phyloP scores from a whole-genome alignment of 2,797 vertebrate species.

The Hapalemur alaotrensis region DNA sequence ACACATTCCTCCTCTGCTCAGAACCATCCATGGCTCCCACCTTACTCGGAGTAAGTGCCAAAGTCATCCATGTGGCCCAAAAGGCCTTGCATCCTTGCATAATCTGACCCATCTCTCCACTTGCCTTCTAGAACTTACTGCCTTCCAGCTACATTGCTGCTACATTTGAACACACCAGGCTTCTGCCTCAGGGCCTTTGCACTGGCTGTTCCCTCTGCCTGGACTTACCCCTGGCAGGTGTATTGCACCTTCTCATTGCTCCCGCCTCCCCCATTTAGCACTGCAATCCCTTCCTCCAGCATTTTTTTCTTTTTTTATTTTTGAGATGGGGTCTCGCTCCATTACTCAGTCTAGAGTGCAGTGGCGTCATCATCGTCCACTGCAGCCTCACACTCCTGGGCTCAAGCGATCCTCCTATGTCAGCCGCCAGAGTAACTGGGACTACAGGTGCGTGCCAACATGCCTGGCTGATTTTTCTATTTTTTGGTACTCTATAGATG shows the following conservation, averaged over 20 bases:
- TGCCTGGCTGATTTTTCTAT: not conserved
- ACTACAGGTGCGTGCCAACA: not conserved
- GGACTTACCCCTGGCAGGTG: not conserved
- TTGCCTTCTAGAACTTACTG: not conserved
- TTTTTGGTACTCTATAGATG: too few species aligned
- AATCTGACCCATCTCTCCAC: not conserved
- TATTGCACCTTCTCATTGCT: not conserved
- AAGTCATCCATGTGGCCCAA: not conserved
- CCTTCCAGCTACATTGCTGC: not conserved
- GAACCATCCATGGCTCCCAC: not conserved
- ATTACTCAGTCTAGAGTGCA: not conserved
- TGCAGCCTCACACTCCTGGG: not conserved
- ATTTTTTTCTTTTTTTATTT: not conserved
- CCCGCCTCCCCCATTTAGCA: not conserved
- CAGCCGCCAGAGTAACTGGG: not conserved
- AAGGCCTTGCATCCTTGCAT: too few species aligned
- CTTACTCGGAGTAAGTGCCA: not conserved
- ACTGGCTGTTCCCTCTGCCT: not conserved
- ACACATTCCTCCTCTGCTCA: too few species aligned
- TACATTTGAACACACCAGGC: not conserved
- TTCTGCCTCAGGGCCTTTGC: not conserved
- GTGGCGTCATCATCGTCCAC: not conserved
- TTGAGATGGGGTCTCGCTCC: not conserved
- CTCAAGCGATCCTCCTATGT: not conserved
- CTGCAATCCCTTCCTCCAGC: not conserved